Conservation (phyloP, 2,888 invertebrate species). For the Mythimna impura region DNA sequence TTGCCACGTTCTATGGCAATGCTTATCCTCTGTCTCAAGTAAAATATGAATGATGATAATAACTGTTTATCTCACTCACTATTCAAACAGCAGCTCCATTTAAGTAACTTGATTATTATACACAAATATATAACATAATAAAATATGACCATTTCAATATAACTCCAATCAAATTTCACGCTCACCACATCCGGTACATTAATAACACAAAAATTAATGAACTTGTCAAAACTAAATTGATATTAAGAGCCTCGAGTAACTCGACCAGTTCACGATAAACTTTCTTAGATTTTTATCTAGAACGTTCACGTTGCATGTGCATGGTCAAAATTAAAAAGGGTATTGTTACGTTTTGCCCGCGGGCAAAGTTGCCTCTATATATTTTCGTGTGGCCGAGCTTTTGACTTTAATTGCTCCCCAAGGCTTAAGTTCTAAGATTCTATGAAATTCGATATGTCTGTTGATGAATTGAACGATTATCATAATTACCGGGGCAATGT, state of each 20-base stretch:
- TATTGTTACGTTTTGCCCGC: slow-evolving; percentile 52
- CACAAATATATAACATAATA: slow-evolving; percentile 22
- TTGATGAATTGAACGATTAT: slow-evolving; percentile 78
- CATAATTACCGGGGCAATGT: slow-evolving; percentile 65
- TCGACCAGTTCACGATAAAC: slow-evolving; percentile 32
- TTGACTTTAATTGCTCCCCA: slow-evolving; percentile 81
- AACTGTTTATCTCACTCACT: background rate
- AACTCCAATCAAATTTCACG: slow-evolving; percentile 55
- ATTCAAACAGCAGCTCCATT: slow-evolving; percentile 5
- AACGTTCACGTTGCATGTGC: slow-evolving; percentile 46
- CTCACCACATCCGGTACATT: slow-evolving; percentile 49
- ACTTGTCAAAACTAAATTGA: slow-evolving; percentile 63
- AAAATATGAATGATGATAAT: too few relatives aligned
- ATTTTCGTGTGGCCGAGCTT: slow-evolving; percentile 75
- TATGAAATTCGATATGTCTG: slow-evolving; percentile 71
- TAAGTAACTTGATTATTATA: slow-evolving; percentile 5
- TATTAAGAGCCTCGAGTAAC: slow-evolving; percentile 51
- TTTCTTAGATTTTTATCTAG: slow-evolving; percentile 58
- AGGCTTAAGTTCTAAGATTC: slow-evolving; percentile 72
- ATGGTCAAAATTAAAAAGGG: slow-evolving; percentile 54
- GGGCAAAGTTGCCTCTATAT: slow-evolving; percentile 60
- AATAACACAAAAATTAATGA: slow-evolving; percentile 62
- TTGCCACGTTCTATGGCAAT: too few relatives aligned
- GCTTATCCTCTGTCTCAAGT: too few relatives aligned
- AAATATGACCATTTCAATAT: slow-evolving; percentile 44